These are phyloP conservation scores for Ochlodes sylvanus DNA, from an alignment of 2,888 invertebrate genomes.

Conservation along the genomic window DNA sequence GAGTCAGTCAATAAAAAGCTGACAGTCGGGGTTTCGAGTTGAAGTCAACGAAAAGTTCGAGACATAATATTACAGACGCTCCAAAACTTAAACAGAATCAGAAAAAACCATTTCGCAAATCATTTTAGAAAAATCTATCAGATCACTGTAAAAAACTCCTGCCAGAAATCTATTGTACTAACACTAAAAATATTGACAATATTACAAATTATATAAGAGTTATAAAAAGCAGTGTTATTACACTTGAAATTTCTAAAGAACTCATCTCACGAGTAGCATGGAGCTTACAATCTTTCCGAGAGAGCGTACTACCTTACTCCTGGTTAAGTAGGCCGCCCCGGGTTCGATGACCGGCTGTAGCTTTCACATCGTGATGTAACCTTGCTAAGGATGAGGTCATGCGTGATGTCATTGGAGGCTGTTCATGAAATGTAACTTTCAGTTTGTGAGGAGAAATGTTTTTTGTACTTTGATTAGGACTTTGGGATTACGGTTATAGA, in stretches of 20 bases:
- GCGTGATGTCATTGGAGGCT: conserved; percentile 56
- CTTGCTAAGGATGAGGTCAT: conserved; percentile 56
- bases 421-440: conserved; percentile 32
- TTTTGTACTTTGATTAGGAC: background rate
- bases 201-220: background rate
- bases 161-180: background rate
- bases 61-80: too few relatives aligned
- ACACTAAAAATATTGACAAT: background rate
- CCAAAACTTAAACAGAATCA: too few relatives aligned
- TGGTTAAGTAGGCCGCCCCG: conserved; percentile 44
- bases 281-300: conserved; percentile 23
- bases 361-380: conserved; percentile 68
- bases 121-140: background rate
- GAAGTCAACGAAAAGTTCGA: too few relatives aligned
- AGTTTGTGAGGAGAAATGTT: conserved; percentile 19
- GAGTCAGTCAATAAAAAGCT: too few relatives aligned
- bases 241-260: conserved; percentile 29
- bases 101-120: background rate
- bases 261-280: conserved; percentile 10
- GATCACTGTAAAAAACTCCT: too few relatives aligned
- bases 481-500: too few relatives aligned
- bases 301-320: conserved; percentile 30
- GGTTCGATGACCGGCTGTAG: conserved; percentile 57
- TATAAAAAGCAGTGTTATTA: background rate
- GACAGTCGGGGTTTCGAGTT: too few relatives aligned